A percentile compares a stretch with the other conserved stretches of the same genome.
Conservation (phyloP, 2,113 vertebrate genomes). For the Eretmochelys imbricata region DNA sequence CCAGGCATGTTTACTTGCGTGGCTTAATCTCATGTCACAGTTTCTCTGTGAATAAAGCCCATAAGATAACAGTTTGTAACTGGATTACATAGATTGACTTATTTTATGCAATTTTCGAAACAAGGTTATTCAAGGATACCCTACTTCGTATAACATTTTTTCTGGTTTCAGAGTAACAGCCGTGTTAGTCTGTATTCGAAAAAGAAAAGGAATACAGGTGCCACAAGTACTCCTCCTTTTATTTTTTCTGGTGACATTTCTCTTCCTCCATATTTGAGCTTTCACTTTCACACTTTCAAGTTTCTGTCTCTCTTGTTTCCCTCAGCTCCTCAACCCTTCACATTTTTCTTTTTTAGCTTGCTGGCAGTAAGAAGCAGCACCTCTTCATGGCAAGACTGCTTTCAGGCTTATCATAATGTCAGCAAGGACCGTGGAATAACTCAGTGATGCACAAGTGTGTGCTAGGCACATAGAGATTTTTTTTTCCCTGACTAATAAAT, state of each 20-base stretch:
- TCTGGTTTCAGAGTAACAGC: no score
- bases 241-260: neutral
- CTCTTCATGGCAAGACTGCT: neutral
- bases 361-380: neutral
- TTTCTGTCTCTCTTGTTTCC: neutral
- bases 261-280: neutral
- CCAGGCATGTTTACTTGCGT: slow-evolving; percentile 35
- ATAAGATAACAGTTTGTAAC: slow-evolving; percentile 63
- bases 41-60: slow-evolving; percentile 65
- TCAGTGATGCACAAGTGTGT: slow-evolving; percentile 8
- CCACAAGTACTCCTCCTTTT: neutral
- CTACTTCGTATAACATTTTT: neutral
- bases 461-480: neutral
- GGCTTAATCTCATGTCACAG: slow-evolving; percentile 76
- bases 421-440: slow-evolving; percentile 43
- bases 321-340: neutral
- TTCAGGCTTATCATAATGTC: slow-evolving; percentile 45
- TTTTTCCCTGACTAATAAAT: neutral
- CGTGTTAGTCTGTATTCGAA: no score
- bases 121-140: slow-evolving; percentile 75
- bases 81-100: slow-evolving; percentile 69
- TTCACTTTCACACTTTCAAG: neutral
- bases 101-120: slow-evolving; percentile 42
- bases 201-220: no score
- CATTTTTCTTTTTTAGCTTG: neutral